Base-by-base conservation (phyloP, 2,113 vertebrate genomes). In the Hystrix brachyura region DNA sequence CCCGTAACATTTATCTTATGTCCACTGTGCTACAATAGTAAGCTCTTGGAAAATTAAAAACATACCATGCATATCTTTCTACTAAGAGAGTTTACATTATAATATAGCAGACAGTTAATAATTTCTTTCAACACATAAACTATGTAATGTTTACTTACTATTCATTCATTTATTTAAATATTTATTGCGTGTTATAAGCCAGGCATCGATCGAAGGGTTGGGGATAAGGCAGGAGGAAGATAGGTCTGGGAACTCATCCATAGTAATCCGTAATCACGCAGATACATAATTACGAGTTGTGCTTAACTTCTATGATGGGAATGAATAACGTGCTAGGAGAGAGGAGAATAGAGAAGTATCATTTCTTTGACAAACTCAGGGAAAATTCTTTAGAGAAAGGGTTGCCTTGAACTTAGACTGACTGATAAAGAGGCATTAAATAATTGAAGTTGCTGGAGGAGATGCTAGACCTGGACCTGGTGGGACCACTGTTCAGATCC, bases 1-100 rank as follows among this genome's bases (percentile, higher is more conserved):
- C 65, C 71, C 25, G 0, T 32, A 69, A 34, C 53, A 43, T 78
- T 96, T 60, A 87, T 71, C 60, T 6, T 74, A 18, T 78, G 9
- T 72, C 27, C 19, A 17, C 32, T 79, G 25, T 81, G 57, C 53
- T 87, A 48, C 1, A 79, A 19, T 64, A 72, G 69, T 25, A 90
- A 80, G n/a, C 43, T 84, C 89, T 83, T n/a, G 13, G 83, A 57
- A 93, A 91, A 60, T 83, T 88, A 59, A 88, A 90, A 86, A 64
- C 32, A 79, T 69, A 38, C 15, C 27, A 14, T 64, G 23, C 38
- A 25, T 90, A 12, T 65, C 57, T 86, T 94, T 84, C 69, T 72
- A 38, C 92, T 72, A 69, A 74, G 79, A 76, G 5, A 62, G 38
- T 86, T 94, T 79, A 4, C 27, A 60, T 96, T n/a, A 72, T 34